Percentiles rank a stretch among this genome's conserved stretches.
Conservation (phyloP, 1,140 invertebrate species). For the Papilio helenus region DNA sequence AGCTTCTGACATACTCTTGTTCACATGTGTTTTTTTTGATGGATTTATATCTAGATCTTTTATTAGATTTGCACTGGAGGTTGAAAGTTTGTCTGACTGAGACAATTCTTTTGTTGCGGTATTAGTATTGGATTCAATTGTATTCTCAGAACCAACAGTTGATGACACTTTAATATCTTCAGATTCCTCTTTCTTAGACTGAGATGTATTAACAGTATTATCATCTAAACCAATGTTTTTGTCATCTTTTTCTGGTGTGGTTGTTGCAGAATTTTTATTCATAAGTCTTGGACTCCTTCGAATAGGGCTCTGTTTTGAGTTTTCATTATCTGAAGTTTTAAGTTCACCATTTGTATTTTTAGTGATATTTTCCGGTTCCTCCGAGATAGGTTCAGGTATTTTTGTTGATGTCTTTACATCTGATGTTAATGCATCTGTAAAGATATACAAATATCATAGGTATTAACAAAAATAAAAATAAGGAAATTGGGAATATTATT, state of each 20-base stretch:
- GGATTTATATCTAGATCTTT: conserved; percentile 46
- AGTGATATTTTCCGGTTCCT: conserved; percentile 42
- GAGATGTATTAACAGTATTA: conserved; percentile 13
- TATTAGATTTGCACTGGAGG: conserved; percentile 48
- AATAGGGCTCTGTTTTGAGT: conserved; percentile 41
- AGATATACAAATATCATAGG: conserved; percentile 10
- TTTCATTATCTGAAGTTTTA: conserved; percentile 41
- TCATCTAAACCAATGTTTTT: conserved; percentile 25
- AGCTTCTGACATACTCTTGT: conserved; percentile 57
- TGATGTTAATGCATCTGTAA: conserved; percentile 52
- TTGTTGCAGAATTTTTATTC: conserved; percentile 38
- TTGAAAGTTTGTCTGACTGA: conserved; percentile 45
- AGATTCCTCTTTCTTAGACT: conserved; percentile 35
- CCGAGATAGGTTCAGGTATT: conserved; percentile 53
- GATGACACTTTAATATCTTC: background rate
- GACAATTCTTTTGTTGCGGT: conserved; percentile 31
- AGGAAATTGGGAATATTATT: background rate
- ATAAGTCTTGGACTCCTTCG: conserved; percentile 56
- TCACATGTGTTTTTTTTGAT: conserved; percentile 48
- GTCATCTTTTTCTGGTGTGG: conserved; percentile 4
- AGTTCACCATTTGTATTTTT: conserved; percentile 4
- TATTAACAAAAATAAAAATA: background rate
- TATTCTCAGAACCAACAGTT: conserved; percentile 8
- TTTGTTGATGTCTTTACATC: conserved; percentile 44
- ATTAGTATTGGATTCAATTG: conserved; percentile 15